Evolutionary conservation across 1,140 invertebrate species (phyloP).

Genomic region (Oryctes rhinoceros): DNA sequence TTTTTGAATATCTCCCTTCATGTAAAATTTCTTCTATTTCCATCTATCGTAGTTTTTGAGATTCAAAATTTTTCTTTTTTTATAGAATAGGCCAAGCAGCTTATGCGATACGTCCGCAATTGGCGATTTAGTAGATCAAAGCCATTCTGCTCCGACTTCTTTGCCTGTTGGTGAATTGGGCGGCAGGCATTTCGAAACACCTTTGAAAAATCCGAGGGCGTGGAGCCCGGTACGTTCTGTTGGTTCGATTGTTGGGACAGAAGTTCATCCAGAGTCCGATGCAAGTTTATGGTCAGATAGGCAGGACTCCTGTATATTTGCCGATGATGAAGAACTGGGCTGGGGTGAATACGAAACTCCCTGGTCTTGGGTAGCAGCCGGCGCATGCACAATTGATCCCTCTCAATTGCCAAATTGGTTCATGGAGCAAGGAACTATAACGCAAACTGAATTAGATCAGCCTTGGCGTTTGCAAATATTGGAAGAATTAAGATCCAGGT

Average conservation of each 20-base stretch:
- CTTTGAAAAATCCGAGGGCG: slow-evolving; percentile 74
- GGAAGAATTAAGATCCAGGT: slow-evolving; percentile 71
- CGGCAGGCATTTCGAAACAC: slow-evolving; percentile 62
- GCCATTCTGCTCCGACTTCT: slow-evolving; percentile 66
- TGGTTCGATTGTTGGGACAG: slow-evolving; percentile 79
- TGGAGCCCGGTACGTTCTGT: slow-evolving; percentile 85
- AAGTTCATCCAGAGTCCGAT: slow-evolving; percentile 82
- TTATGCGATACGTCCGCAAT: slow-evolving; percentile 62
- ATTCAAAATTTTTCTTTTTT: slow-evolving; percentile 37
- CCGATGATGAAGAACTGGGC: slow-evolving; percentile 76
- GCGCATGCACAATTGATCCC: slow-evolving; percentile 77
- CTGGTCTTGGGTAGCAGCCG: slow-evolving; percentile 80
- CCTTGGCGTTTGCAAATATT: slow-evolving; percentile 80
- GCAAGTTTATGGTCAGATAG: slow-evolving; percentile 77
- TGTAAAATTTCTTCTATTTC: too few species aligned
- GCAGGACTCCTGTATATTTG: slow-evolving; percentile 76
- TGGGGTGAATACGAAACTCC: slow-evolving; percentile 80
- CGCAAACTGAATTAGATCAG: slow-evolving; percentile 72
- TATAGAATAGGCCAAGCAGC: slow-evolving; percentile 64
- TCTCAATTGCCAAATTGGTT: slow-evolving; percentile 80
- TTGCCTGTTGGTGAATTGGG: slow-evolving; percentile 57
- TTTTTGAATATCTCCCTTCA: too few species aligned
- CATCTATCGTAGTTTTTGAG: too few species aligned
- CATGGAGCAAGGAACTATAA: slow-evolving; percentile 62
- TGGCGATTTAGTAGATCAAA: slow-evolving; percentile 68